A percentile compares a stretch with the other conserved stretches of the same genome.
Evolutionary conservation across 2,888 invertebrate genomes (phyloP).

Genomic region (Polydrusus cervinus): DNA sequence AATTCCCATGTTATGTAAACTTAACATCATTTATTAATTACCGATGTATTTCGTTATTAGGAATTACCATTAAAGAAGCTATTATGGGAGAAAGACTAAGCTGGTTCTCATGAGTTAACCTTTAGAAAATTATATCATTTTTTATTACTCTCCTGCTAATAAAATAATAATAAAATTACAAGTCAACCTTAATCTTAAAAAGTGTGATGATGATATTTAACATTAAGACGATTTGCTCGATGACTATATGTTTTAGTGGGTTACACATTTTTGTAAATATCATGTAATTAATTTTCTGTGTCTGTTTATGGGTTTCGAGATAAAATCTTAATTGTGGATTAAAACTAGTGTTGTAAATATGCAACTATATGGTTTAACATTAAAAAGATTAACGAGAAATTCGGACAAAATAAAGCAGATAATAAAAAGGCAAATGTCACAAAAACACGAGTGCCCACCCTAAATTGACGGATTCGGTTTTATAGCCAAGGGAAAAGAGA

Average conservation of each 20-base stretch:
- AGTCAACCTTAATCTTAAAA: slow-evolving; percentile 5
- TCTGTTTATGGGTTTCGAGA: background rate
- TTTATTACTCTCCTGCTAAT: background rate
- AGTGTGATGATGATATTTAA: background rate
- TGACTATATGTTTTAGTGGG: slow-evolving; percentile 9
- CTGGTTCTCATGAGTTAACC: slow-evolving; percentile 23
- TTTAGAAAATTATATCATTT: slow-evolving; percentile 24
- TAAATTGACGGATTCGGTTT: no score
- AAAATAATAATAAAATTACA: slow-evolving; percentile 5
- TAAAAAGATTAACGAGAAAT: background rate
- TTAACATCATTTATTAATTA: slow-evolving; percentile 27
- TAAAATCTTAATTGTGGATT: background rate
- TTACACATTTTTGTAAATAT: slow-evolving; percentile 1
- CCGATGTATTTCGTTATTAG: slow-evolving; percentile 12
- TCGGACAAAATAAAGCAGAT: background rate
- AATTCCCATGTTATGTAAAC: slow-evolving; percentile 27
- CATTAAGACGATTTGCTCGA: background rate
- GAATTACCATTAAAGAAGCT: slow-evolving; percentile 20
- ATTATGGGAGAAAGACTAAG: background rate
- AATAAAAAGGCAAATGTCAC: no score
- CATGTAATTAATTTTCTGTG: background rate
- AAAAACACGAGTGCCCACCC: no score
- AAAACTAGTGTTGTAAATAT: background rate
- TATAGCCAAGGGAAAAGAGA: no score
- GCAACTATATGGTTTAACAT: no score